Percentiles rank a stretch among this genome's conserved stretches.
Evolutionary conservation across 2,888 invertebrate genomes (phyloP).

Genomic region (Scaeva pyrastri): DNA sequence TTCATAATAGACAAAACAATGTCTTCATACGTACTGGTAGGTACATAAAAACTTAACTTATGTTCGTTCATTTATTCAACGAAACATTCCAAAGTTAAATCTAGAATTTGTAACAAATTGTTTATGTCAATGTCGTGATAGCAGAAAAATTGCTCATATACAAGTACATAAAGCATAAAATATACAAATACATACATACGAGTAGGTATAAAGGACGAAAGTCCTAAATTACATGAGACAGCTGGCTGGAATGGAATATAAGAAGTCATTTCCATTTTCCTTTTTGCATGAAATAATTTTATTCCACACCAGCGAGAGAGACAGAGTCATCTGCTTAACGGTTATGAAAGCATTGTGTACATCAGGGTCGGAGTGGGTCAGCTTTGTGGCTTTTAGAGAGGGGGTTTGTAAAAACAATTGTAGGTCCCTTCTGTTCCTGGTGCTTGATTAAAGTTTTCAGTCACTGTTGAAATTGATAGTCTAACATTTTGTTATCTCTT

Average conservation of each 20-base stretch:
- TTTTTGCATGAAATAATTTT: conserved; percentile 49
- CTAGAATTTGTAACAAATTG: not conserved
- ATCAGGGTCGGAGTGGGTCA: not conserved
- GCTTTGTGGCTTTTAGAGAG: too few species aligned
- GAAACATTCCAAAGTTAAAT: not conserved
- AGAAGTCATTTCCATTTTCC: conserved; percentile 57
- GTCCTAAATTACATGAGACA: conserved; percentile 49
- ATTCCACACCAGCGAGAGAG: conserved; percentile 4
- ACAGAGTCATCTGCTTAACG: conserved; percentile 16
- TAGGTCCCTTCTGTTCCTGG: too few species aligned
- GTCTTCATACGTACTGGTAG: not conserved
- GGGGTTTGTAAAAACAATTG: too few species aligned
- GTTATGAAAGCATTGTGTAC: not conserved
- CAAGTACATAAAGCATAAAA: not conserved
- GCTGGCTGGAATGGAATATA: conserved; percentile 32
- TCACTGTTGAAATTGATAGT: too few species aligned
- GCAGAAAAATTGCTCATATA: conserved; percentile 13
- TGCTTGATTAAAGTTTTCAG: too few species aligned
- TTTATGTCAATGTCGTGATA: not conserved
- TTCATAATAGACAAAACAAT: not conserved
- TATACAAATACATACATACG: too few species aligned
- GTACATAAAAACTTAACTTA: not conserved
- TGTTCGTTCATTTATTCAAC: not conserved
- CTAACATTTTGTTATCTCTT: not conserved
- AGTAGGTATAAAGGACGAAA: not conserved